Conservation (phyloP, 2,888 invertebrate genomes). For the Adelognathus sp. region DNA sequence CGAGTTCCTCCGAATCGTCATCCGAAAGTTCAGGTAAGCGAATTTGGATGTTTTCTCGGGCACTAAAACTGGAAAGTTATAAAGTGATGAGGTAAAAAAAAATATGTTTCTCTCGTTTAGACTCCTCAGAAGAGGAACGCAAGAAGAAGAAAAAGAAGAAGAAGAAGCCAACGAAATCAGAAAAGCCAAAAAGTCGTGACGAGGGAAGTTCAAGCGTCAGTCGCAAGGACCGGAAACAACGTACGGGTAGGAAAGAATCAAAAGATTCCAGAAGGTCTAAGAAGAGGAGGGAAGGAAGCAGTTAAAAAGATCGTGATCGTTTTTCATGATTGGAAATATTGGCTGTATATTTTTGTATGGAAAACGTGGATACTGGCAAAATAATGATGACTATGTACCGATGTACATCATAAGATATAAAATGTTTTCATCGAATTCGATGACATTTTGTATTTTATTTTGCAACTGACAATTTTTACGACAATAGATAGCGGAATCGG, state of each 20-base stretch:
- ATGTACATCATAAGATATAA: slow-evolving; percentile 36
- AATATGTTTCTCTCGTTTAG: background rate
- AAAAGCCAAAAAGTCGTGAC: slow-evolving; percentile 34
- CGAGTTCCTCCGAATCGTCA: slow-evolving; percentile 56
- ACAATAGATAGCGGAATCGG: too few species aligned
- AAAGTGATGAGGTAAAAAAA: background rate
- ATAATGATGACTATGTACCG: slow-evolving; percentile 16
- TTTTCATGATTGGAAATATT: slow-evolving; percentile 33
- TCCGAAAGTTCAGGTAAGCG: slow-evolving; percentile 49
- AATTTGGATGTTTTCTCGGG: background rate
- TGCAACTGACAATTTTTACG: background rate
- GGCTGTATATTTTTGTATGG: slow-evolving; percentile 53
- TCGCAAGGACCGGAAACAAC: slow-evolving; percentile 7
- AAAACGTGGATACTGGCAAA: slow-evolving; percentile 4
- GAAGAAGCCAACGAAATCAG: slow-evolving; percentile 52
- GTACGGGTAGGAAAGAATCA: slow-evolving; percentile 37
- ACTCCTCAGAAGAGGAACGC: slow-evolving; percentile 61
- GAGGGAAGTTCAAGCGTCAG: slow-evolving; percentile 23
- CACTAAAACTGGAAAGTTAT: background rate
- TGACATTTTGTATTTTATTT: background rate
- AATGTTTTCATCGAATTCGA: background rate
- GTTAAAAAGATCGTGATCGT: background rate
- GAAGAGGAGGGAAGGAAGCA: slow-evolving; percentile 33
- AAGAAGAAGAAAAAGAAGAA: slow-evolving; percentile 63
- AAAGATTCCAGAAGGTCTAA: slow-evolving; percentile 27